These are phyloP conservation scores for Ascidia mentula DNA, from an alignment of 23 tunicate species.

Conservation along the genomic window DNA sequence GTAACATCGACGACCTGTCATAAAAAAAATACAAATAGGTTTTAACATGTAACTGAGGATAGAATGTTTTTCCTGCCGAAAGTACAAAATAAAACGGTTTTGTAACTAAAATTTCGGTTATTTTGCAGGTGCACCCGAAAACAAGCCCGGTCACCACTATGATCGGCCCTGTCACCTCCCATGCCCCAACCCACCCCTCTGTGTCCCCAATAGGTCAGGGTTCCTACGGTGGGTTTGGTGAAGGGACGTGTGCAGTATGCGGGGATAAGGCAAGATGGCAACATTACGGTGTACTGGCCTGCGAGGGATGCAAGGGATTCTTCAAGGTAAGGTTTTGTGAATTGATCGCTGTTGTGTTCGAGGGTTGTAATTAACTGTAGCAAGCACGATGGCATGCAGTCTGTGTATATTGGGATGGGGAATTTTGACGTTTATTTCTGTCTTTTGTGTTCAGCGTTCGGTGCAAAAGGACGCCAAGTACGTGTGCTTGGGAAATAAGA, in stretches of 20 bases:
- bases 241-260: conserved; percentile 91
- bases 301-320: conserved; percentile 99
- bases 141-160: not conserved
- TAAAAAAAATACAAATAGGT: too few species aligned
- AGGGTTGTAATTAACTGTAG: too few species aligned
- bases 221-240: conserved; percentile 67
- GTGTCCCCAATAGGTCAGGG: conserved; percentile 8
- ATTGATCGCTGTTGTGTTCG: not conserved
- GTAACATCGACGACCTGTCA: too few species aligned
- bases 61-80: too few species aligned
- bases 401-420: too few species aligned
- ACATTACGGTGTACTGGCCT: conserved; percentile 97
- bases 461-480: conserved; percentile 97
- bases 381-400: too few species aligned
- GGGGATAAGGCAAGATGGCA: conserved; percentile 99
- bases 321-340: conserved; percentile 68
- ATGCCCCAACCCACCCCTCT: not conserved
- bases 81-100: too few species aligned
- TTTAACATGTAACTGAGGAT: too few species aligned
- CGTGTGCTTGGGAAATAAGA: conserved; percentile 86
- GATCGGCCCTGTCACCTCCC: not conserved
- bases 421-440: too few species aligned
- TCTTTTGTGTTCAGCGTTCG: conserved; percentile 80
- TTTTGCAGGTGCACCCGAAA: not conserved
- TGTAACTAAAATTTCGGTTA: too few species aligned